phyloP scores from a whole-genome alignment of 2,797 vertebrate species.

The Rhodeus uyekii region DNA sequence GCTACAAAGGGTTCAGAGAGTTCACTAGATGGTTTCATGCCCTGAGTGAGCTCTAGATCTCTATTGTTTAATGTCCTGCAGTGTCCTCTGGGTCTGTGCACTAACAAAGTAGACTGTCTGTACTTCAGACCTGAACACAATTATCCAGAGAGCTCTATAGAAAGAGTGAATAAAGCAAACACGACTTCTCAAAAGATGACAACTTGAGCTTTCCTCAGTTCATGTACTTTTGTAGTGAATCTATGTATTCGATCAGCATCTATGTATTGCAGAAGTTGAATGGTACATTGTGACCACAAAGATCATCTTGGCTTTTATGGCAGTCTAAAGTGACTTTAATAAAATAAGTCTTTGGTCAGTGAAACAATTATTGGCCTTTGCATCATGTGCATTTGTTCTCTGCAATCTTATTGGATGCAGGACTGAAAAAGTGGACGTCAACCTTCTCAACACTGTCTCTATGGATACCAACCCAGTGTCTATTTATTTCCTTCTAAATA shows the following conservation, averaged over 20 bases:
- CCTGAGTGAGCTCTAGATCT: conserved; percentile 11
- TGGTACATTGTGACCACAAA: neutral
- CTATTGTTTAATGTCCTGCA: conserved; percentile 55
- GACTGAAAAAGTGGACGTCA: conserved; percentile 31
- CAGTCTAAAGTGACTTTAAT: neutral
- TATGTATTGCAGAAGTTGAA: neutral
- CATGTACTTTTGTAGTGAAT: neutral
- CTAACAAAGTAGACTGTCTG: conserved; percentile 43
- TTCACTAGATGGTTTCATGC: conserved; percentile 21
- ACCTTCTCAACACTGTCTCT: conserved; percentile 46
- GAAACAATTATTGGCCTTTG: neutral
- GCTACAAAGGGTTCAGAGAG: conserved; percentile 30
- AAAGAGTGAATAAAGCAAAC: neutral
- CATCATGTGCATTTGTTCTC: conserved; percentile 24
- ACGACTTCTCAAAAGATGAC: neutral
- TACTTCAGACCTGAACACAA: conserved; percentile 9
- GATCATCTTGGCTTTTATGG: neutral
- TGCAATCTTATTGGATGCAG: conserved; percentile 1
- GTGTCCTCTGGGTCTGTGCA: conserved; percentile 21
- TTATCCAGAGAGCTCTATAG: neutral
- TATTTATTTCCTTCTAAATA: conserved; percentile 57
- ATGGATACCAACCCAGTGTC: conserved; percentile 52
- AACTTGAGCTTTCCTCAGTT: neutral
- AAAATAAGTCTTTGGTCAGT: neutral
- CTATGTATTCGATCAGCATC: neutral